Conservation (phyloP, 2,888 invertebrate genomes). For the Sicus ferrugineus region DNA sequence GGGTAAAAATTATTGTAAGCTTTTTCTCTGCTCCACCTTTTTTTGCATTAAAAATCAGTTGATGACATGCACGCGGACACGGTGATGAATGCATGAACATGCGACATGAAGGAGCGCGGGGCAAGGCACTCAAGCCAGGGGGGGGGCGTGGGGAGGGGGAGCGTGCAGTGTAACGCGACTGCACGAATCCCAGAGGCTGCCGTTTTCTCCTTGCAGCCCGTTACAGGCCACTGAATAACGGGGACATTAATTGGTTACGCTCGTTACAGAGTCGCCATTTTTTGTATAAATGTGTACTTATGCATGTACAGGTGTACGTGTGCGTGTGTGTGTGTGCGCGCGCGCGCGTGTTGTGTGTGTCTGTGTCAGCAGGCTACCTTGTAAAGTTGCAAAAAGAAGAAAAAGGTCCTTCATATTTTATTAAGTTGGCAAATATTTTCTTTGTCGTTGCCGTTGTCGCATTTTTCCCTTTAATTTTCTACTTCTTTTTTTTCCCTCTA, state of each 20-base stretch:
- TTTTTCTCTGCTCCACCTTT: background rate
- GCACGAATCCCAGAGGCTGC: background rate
- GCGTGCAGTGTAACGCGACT: background rate
- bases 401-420: background rate
- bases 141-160: background rate
- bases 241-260: conserved; percentile 29
- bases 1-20: background rate
- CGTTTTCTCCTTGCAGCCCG: background rate
- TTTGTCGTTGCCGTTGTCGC: background rate
- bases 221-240: conserved; percentile 32
- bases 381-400: conserved; percentile 20
- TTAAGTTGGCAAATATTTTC: conserved; percentile 22
- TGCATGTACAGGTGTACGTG: background rate
- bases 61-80: conserved; percentile 19
- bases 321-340: background rate
- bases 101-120: background rate
- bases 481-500: background rate
- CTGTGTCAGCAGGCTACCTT: background rate
- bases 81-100: conserved; percentile 8
- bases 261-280: conserved; percentile 24
- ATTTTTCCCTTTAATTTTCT: background rate
- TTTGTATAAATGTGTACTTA: background rate
- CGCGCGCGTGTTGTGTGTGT: background rate
- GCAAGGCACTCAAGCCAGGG: background rate
- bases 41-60: conserved; percentile 11